Evolutionary conservation across 2,888 invertebrate genomes (phyloP).

Genomic region (Philopedon plagiatum): DNA sequence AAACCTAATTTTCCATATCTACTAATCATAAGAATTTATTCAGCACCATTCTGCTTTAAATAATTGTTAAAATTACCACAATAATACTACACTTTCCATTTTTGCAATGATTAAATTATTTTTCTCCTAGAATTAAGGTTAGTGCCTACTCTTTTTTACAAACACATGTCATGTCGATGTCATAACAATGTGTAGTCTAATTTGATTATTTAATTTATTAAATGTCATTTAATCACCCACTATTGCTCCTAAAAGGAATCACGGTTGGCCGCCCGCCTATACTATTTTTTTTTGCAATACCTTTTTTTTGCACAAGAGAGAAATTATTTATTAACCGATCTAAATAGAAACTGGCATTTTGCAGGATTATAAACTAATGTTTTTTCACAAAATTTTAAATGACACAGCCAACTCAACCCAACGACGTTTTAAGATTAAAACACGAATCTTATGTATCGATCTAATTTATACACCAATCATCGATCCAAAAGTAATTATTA

Average conservation of each 20-base stretch:
- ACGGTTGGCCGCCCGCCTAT: neutral
- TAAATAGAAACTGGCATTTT: neutral
- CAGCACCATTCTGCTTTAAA: slow-evolving; percentile 12
- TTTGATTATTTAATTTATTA: slow-evolving; percentile 5
- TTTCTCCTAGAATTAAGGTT: slow-evolving; percentile 18
- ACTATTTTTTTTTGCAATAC: slow-evolving; percentile 2
- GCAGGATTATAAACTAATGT: neutral
- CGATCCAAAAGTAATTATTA: too few species aligned
- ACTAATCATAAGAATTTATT: slow-evolving; percentile 12
- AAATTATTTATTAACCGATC: neutral
- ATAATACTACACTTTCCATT: slow-evolving; percentile 23
- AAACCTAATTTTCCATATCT: slow-evolving; percentile 14
- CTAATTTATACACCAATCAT: too few species aligned
- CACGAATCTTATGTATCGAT: too few species aligned
- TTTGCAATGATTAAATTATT: neutral
- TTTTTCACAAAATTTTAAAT: too few species aligned
- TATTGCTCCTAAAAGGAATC: slow-evolving; percentile 6
- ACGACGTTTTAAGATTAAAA: too few species aligned
- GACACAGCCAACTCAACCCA: too few species aligned
- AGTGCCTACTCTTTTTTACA: slow-evolving; percentile 15
- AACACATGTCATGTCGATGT: neutral
- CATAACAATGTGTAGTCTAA: neutral
- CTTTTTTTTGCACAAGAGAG: neutral
- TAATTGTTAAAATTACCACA: slow-evolving; percentile 18
- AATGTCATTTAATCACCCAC: slow-evolving; percentile 14